Evolutionary conservation across 2,888 invertebrate species (phyloP).

Genomic region (Plebejus melissa): DNA sequence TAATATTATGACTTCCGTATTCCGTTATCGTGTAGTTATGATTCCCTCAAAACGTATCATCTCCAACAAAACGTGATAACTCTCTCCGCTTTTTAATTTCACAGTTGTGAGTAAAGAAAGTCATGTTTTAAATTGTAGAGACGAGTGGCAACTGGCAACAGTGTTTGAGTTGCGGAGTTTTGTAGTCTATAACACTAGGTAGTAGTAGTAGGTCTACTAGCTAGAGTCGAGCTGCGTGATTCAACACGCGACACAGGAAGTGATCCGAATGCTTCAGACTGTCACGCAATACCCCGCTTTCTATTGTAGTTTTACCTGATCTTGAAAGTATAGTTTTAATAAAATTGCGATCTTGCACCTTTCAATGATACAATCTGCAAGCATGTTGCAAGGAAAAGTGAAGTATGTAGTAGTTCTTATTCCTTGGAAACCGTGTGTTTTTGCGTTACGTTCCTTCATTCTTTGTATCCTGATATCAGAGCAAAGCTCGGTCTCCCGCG

Average conservation of each 20-base stretch:
- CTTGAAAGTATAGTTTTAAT: not conserved
- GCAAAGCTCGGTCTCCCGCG: no score
- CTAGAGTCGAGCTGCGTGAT: conserved; percentile 37
- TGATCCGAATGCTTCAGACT: conserved; percentile 64
- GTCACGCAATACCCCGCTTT: conserved; percentile 55
- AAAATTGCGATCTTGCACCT: not conserved
- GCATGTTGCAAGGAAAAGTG: no score
- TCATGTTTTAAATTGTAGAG: conserved; percentile 22
- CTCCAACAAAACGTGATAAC: not conserved
- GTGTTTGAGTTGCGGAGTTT: conserved; percentile 31
- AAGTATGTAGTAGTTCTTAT: no score
- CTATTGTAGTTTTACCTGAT: conserved; percentile 27
- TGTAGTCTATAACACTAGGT: conserved; percentile 30
- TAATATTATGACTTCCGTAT: not conserved
- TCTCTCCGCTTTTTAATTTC: conserved; percentile 10
- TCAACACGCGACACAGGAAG: conserved; percentile 50
- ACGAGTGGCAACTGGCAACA: conserved; percentile 7
- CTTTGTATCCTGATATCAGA: no score
- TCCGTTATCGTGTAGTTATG: not conserved
- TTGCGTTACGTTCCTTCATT: no score
- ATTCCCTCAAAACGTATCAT: not conserved
- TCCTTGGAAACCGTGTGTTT: no score
- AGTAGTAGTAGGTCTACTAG: not conserved
- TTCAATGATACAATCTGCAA: not conserved
- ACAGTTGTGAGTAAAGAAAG: conserved; percentile 14